Evolutionary conservation across 37 sponge, comb jelly and placozoan species (phyloP), one percentile per base, ranked within the genome.

Genomic region (Oscarella lobularis): DNA sequence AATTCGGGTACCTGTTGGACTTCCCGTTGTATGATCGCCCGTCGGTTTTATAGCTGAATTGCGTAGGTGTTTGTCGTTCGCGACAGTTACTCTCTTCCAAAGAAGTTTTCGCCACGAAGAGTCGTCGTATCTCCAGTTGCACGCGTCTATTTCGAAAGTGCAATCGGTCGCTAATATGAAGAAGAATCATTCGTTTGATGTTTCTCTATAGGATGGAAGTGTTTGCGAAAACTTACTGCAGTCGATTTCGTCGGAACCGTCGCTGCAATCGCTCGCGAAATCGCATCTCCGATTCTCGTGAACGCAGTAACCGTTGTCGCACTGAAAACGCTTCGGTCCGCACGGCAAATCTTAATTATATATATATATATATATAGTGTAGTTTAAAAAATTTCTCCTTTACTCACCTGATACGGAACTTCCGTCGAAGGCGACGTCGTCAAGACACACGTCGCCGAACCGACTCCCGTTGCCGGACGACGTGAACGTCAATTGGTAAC

Each of bases 121-220:
- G n/a, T n/a, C n/a, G n/a, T n/a, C n/a, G n/a, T n/a, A 20, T 20
- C 60, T 48, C 60, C 60, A 48, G 60, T 48, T 48, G 60, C 60
- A 48, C 60, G 20, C 20, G 60, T 48, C 60, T 20, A 27, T 48
- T 48, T 48, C 60, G 20, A 48, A 48, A 48, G 60, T 48, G 20
- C 60, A 48, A 48, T 48, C 20, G 14, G 60, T 48, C 20, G 60
- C 60, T 48, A 20, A 9, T 27, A 48, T n/a, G n/a, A n/a, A n/a
- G n/a, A n/a, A 9, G 20, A 48, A 48, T 48, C 14, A 48, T 48
- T 48, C 60, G 20, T 27, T 48, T 48, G 60, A 48, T n/a, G 60
- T 48, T 48, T 9, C 9, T 48, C 14, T 27, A 48, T 48, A 48
- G 14, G 20, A n/a, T n/a, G n/a, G n/a, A 48, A 48, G 60, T 48